Evolutionary conservation across 2,888 invertebrate genomes (phyloP), one percentile per base, ranked within the genome.

Genomic region (Drosophila basisetae): DNA sequence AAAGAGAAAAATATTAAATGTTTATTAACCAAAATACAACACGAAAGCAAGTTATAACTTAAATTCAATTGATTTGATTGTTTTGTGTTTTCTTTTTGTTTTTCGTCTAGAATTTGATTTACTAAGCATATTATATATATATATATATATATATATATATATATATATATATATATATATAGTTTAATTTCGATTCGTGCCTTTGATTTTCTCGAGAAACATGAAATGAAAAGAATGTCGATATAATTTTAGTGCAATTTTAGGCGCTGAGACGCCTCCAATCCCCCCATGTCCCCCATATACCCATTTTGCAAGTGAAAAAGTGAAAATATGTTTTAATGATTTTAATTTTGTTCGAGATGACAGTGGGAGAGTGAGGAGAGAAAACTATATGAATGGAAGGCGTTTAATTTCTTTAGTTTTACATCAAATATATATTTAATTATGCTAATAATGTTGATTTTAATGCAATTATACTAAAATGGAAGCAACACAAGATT

Each of bases 401-500:
- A 64, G 81, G 76, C 76, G 58, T 68, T 79, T 78, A 72, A 69
- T 74, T 86, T 76, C 61, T 83, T 84, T 82, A 84, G 74, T 82
- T 83, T 52, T 73, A 83, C 66, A 68, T 56, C 58, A 79, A 69
- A 63, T 70, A 65, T 83, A 83, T 70, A 65, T 81, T 80, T 84
- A 82, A 87, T 86, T 89, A 77, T 68, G 75, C 78, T 82, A 84
- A 81, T 84, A 53, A 82, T 82, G 82, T 82, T 82, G 82, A 84
- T 76, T 84, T 81, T 73, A 82, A 83, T 87, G 73, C 78, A 84
- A 84, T 87, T 86, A 82, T 89, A 86, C 84, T 77, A 86, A 88
- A 84, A 87, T 66, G 72, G 54, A 82, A 84, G 75, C 78, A 72
- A 84, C 80, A 89, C 84, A 78, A 78, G 84, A 86, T 78, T 78